These are phyloP conservation scores for Misgurnus anguillicaudatus DNA, from an alignment of 2,113 vertebrate genomes.

Conservation along the genomic window DNA sequence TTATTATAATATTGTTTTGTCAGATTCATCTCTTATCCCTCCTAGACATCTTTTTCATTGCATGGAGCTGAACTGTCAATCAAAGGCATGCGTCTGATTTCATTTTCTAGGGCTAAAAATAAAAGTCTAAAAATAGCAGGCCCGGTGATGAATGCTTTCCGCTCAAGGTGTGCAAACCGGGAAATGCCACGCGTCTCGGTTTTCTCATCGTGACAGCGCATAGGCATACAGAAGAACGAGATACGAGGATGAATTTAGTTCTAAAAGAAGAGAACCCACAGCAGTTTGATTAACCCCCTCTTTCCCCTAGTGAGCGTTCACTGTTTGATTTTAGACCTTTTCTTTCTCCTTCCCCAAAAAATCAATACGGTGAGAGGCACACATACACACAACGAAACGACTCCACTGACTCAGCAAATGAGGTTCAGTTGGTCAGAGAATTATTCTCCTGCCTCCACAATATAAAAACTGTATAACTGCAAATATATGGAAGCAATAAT, in stretches of 20 bases:
- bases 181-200: not conserved
- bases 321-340: slow-evolving; percentile 33
- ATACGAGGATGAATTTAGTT: slow-evolving; percentile 2
- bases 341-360: slow-evolving; percentile 7
- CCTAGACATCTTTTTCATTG: slow-evolving; percentile 32
- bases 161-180: slow-evolving; percentile 24
- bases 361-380: slow-evolving; percentile 33
- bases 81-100: slow-evolving; percentile 40
- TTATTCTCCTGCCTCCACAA: slow-evolving; percentile 14
- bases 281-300: slow-evolving; percentile 26
- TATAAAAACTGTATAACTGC: slow-evolving; percentile 2
- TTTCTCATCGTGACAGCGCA: slow-evolving; percentile 3
- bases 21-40: slow-evolving; percentile 12
- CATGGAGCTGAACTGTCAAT: slow-evolving; percentile 51
- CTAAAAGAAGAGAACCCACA: not conserved
- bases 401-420: slow-evolving; percentile 46
- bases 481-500: slow-evolving; percentile 7
- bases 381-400: slow-evolving; percentile 42
- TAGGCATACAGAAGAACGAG: not conserved
- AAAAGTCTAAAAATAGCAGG: slow-evolving; percentile 53
- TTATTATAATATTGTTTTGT: slow-evolving; percentile 6
- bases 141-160: slow-evolving; percentile 46
- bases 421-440: slow-evolving; percentile 32
- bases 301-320: slow-evolving; percentile 2
- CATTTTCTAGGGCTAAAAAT: slow-evolving; percentile 43